Evolutionary conservation across 2,888 invertebrate genomes (phyloP), one percentile per base, ranked within the genome.

Genomic region (Drosophila cracens): DNA sequence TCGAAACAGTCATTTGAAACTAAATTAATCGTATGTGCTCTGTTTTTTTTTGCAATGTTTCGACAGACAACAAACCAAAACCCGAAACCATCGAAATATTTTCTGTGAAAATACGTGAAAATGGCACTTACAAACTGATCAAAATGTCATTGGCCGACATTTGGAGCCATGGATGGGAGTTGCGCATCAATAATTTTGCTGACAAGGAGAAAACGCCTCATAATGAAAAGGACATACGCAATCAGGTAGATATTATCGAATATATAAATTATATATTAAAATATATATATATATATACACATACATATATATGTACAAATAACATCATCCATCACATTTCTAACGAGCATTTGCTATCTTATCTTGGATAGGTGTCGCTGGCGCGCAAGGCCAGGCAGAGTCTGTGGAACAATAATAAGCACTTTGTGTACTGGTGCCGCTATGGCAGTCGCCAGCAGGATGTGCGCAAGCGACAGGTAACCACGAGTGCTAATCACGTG

Each of bases 101-200:
- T 94, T 95, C 95, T 78, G 94, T 96, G 72, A 93, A 93, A 91
- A 92, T 92, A 74, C 91, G 91, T 34, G 91, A 92, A 70, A 93
- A 92, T 82, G 94, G 95, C 79, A 94, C 95, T 93, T 92, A 92
- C 68, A 95, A 95, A 92, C 94, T 95, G 81, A 93, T 94, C 79
- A 94, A 94, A 92, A 94, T 95, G 82, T 94, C 95, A 76, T 92
- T 96, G 90, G 93, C 94, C 91, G 95, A 95, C 77, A 95, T 96
- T 91, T 96, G 96, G 96, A 95, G 94, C 84, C 94, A 94, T 84
- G 95, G 95, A 85, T 95, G 95, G 83, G 94, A 94, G 87, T 94
- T 96, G 90, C 94, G 96, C 82, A 96, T 96, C 90, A 96, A 96
- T 93, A 96, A 96, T 90, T 95, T 95, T 87, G 95, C 95, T 82